Conservation (phyloP, 2,888 invertebrate genomes). For the Axea sp. region DNA sequence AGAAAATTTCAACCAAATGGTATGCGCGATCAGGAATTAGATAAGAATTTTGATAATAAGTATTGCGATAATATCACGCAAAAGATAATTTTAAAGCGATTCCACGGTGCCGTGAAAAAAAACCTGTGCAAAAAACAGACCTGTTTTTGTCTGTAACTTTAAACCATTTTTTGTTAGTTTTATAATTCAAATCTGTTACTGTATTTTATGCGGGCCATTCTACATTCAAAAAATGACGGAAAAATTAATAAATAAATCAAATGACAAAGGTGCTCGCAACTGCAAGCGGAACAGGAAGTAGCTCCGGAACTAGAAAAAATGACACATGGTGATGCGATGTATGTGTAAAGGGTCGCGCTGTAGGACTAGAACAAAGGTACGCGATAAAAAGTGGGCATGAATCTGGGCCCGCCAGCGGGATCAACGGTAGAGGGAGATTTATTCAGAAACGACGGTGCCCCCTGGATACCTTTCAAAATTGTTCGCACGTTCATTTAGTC, state of each 20-base stretch:
- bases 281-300: conserved; percentile 59
- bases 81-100: conserved; percentile 16
- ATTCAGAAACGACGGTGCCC: conserved; percentile 63
- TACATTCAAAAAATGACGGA: conserved; percentile 43
- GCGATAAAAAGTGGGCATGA: conserved; percentile 76
- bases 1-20: neutral
- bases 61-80: conserved; percentile 4
- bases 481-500: conserved; percentile 71
- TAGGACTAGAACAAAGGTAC: conserved; percentile 76
- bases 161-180: conserved; percentile 15
- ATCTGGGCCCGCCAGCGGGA: conserved; percentile 64
- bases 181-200: conserved; percentile 36
- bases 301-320: conserved; percentile 75
- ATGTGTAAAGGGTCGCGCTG: conserved; percentile 70
- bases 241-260: conserved; percentile 57
- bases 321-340: conserved; percentile 76
- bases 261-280: conserved; percentile 39
- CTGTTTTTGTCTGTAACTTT: conserved; percentile 28
- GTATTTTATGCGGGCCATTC: conserved; percentile 37
- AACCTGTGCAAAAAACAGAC: conserved; percentile 16
- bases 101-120: conserved; percentile 8
- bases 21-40: neutral
- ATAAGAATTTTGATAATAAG: conserved; percentile 7
- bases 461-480: conserved; percentile 69
- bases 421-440: conserved; percentile 63